A percentile compares a stretch with the other conserved stretches of the same genome.
phyloP scores from a whole-genome alignment of 2,888 invertebrate genomes.

The Drosophila sordidula region DNA sequence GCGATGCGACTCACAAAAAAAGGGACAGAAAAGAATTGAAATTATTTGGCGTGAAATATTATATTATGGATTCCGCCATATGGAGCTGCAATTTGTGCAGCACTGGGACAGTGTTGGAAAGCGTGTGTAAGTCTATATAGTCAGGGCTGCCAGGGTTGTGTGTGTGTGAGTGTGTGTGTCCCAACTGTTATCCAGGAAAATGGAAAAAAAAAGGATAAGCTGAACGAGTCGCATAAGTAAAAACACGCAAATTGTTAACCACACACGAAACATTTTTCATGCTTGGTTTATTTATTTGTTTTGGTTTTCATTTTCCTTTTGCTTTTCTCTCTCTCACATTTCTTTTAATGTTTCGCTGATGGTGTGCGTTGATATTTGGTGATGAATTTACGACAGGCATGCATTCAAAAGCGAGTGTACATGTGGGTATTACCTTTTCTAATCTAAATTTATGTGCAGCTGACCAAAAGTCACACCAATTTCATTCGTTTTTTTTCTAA shows the following conservation, averaged over 20 bases:
- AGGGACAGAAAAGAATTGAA: conserved; percentile 31
- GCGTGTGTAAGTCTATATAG: conserved; percentile 11
- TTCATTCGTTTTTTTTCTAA: not conserved
- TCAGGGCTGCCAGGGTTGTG: conserved; percentile 17
- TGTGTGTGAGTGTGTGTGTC: conserved; percentile 1
- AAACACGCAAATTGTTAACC: conserved; percentile 60
- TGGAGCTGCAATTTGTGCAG: conserved; percentile 21
- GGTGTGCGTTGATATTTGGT: conserved; percentile 64
- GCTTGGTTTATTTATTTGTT: conserved; percentile 58
- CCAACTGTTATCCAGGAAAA: conserved; percentile 25
- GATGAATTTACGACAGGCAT: conserved; percentile 64
- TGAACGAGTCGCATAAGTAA: conserved; percentile 33
- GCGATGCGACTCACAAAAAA: conserved; percentile 29
- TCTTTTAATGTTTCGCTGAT: conserved; percentile 37
- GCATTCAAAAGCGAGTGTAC: conserved; percentile 42
- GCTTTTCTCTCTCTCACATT: conserved; percentile 2
- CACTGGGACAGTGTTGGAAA: conserved; percentile 31
- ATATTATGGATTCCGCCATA: conserved; percentile 32
- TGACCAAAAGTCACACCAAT: conserved; percentile 45
- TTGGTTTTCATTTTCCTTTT: conserved; percentile 22
- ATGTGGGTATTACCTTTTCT: conserved; percentile 34
- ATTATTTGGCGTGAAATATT: conserved; percentile 47
- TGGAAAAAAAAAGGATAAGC: conserved; percentile 39
- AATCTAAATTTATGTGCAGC: conserved; percentile 71
- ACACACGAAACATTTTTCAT: conserved; percentile 63